Evolutionary conservation across 2,888 invertebrate species (phyloP), one percentile per base, ranked within the genome.

Genomic region (Coleophora flavipennella): DNA sequence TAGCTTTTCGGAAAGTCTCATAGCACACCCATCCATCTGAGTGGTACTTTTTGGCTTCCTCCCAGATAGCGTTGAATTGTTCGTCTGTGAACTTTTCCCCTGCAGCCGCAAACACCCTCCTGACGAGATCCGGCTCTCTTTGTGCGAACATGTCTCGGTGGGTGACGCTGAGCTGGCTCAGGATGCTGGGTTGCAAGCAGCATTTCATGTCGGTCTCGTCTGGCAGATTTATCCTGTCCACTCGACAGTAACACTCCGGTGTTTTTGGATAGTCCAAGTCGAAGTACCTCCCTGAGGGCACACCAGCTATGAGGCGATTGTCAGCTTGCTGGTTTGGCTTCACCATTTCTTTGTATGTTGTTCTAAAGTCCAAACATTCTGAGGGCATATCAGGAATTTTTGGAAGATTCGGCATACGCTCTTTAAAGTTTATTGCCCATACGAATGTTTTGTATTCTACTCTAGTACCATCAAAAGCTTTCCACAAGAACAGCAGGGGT

Each of bases 381-480:
- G 50, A 42, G 7, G 61, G 53, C 13, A 77, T 29, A 51, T 83
- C 85, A 1, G 59, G 49, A 42, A 85, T 67, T 62, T 80, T 77
- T 3, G 78, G 74, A 14, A 86, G 60, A 40, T 72, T 64, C 25
- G 77, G 75, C 13, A 67, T 67, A 8, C 70, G 70, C 46, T 69
- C 62, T 50, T 69, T 77, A 36, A 73, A 77, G 53, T 87, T 80
- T 11, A 88, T 58, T 3, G 87, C 56, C 36, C 74, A 70, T 4
- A 86, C 67, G 51, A 88, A 88, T 25, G 60, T 78, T 55, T 72
- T 68, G 39, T 87, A 88, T 50, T 86, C 58, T 37, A 88, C 78
- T 38, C 61, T 60, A 10, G 67, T 59, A 7, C 84, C 78, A 36
- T 79, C 65, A 41, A 85, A 80, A 10, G 86, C 84, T 13, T 75